Base-by-base conservation (phyloP, 2,797 vertebrate species). In the Pterois miles region DNA sequence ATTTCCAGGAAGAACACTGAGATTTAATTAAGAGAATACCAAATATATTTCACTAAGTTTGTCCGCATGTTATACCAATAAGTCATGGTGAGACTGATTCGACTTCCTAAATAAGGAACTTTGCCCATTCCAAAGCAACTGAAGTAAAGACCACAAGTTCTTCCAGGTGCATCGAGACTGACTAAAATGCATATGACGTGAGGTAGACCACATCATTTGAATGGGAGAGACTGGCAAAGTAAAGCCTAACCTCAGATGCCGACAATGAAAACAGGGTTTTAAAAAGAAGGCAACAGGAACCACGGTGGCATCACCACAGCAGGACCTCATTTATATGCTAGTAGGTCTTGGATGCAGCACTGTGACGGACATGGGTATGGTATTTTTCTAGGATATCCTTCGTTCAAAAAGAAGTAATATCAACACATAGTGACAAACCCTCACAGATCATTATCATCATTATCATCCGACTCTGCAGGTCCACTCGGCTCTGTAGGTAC, bases 261-360 rank as follows among this genome's bases (percentile, higher is more conserved):
- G 23, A 81, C 62, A 78, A 68, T 68, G 22, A 83, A 74, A 69
- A 67, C 20, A 50, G 20, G 20, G 20, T 50, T 50, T 50, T 8
- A 22, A 22, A 50, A 68, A 9, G 14, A 40, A 38, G 48, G 50
- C 22, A 67, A 34, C n/a, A 33, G 50, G 25, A 64, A 53, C 36
- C 16, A 25, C 3, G 56, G 46, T 11, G 52, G 31, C 60, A 69
- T 25, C 0, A 0, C 46, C 36, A 33, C 48, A 64, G 43, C 64
- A 13, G 33, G 72, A 12, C 8, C 52, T 64, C 25, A 31, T 20
- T 57, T 48, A 64, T 11, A 52, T 22, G 14, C 27, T 8, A 18
- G 10, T 33, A 5, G 18, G 23, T n/a, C 16, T n/a, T 10, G 9
- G 8, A 50, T 64, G 43, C 36, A 33, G 2, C 7, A 1, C 38